Evolutionary conservation across 2,113 vertebrate genomes (phyloP).

Genomic region (Nettapus auritus): DNA sequence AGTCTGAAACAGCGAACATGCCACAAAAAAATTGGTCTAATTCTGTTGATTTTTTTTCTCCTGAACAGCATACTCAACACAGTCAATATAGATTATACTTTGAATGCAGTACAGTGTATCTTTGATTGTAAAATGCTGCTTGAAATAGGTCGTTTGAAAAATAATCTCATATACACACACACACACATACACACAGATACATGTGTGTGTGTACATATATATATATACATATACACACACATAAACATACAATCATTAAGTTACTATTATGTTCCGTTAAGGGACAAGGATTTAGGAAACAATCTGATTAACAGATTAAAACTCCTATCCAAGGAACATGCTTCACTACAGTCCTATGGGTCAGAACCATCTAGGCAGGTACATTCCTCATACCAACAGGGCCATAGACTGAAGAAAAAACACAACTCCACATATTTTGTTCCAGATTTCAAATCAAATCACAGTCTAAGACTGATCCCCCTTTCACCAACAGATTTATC

Average conservation of each 20-base stretch:
- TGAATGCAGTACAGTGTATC: constrained; percentile 38
- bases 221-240: neutral
- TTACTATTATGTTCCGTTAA: neutral
- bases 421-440: neutral
- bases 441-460: constrained; percentile 37
- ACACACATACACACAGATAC: neutral
- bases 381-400: constrained; percentile 1
- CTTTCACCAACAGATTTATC: neutral
- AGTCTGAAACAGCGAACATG: neutral
- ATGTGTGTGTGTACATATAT: neutral
- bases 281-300: constrained; percentile 32
- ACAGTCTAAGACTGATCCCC: neutral
- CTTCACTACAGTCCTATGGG: neutral
- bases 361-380: neutral
- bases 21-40: neutral
- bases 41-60: neutral
- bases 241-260: constrained; percentile 15
- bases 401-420: neutral
- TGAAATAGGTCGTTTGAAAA: neutral
- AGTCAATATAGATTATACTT: neutral
- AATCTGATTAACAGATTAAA: constrained; percentile 48
- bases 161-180: constrained; percentile 1
- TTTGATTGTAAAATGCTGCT: constrained; percentile 49
- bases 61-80: neutral
- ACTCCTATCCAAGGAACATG: neutral